Percentiles rank a stretch among this genome's conserved stretches.
Evolutionary conservation across 2,797 vertebrate genomes (phyloP).

Genomic region (Spea hammondii): DNA sequence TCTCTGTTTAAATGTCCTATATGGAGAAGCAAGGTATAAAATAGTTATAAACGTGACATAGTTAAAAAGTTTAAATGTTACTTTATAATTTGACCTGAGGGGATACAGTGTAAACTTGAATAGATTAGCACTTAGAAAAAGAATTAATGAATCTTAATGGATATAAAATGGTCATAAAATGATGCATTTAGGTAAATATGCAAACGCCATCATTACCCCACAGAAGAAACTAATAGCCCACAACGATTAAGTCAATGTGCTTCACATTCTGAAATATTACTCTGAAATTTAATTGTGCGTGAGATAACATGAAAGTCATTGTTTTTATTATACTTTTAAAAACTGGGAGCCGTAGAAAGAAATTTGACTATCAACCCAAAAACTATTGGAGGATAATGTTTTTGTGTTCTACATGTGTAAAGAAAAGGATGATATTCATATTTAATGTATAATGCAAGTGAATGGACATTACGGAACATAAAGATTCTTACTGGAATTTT

Average conservation of each 20-base stretch:
- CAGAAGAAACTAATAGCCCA: conserved; percentile 42
- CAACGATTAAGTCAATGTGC: conserved; percentile 43
- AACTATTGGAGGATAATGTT: background rate
- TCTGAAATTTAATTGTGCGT: conserved; percentile 41
- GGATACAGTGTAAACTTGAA: conserved; percentile 2
- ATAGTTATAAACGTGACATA: conserved; percentile 5
- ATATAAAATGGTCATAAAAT: conserved; percentile 46
- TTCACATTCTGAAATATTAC: conserved; percentile 37
- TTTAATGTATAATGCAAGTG: background rate
- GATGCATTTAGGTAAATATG: conserved; percentile 46
- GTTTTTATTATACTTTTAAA: conserved; percentile 15
- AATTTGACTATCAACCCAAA: conserved; percentile 26
- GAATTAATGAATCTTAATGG: conserved; percentile 42
- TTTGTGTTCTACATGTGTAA: background rate
- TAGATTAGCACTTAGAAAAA: conserved; percentile 26
- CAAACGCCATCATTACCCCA: conserved; percentile 40
- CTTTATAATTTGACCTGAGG: conserved; percentile 13
- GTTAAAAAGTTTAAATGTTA: conserved; percentile 11
- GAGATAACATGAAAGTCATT: conserved; percentile 32
- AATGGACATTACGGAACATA: background rate
- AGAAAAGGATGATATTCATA: conserved; percentile 47
- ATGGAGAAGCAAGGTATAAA: conserved; percentile 13
- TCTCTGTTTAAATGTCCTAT: conserved; percentile 27
- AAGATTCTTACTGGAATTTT: background rate
- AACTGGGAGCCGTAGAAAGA: conserved; percentile 4